Conservation (phyloP, 1,140 invertebrate species). For the Archegozetes longisetosus region DNA sequence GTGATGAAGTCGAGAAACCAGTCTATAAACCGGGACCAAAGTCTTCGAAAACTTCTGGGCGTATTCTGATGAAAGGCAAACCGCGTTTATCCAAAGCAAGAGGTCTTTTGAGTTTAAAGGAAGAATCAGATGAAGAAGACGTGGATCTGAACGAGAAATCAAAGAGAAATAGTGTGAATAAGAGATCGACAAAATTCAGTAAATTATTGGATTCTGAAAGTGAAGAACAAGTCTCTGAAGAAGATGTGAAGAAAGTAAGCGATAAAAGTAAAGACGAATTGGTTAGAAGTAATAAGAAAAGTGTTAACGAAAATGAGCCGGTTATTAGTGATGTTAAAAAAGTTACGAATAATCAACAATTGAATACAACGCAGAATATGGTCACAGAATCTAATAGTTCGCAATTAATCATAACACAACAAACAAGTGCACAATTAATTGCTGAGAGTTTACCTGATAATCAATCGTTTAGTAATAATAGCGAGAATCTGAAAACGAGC, state of each 20-base stretch:
- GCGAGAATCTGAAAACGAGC: neutral
- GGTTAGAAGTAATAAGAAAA: neutral
- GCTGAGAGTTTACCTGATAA: neutral
- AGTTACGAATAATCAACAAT: too few relatives aligned
- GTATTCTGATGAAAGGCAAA: neutral
- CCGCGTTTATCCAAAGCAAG: constrained; percentile 1
- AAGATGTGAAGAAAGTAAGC: neutral
- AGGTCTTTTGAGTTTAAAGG: neutral
- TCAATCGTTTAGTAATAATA: neutral
- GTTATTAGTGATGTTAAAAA: neutral
- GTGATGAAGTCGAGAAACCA: constrained; percentile 10
- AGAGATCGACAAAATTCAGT: neutral
- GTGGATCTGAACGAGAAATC: neutral
- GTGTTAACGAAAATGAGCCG: neutral
- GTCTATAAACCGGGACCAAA: neutral
- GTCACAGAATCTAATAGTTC: too few relatives aligned
- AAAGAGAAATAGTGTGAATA: neutral
- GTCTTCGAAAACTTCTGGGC: neutral
- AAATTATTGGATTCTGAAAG: neutral
- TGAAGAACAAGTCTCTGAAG: neutral
- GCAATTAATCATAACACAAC: too few relatives aligned
- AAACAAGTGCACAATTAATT: neutral
- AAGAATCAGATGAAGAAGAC: constrained; percentile 1
- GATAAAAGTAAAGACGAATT: neutral
- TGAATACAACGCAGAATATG: too few relatives aligned